Percentiles rank a stretch among this genome's conserved stretches.
phyloP scores from a whole-genome alignment of 2,113 vertebrate genomes.

The Cyprinodon variegatus region DNA sequence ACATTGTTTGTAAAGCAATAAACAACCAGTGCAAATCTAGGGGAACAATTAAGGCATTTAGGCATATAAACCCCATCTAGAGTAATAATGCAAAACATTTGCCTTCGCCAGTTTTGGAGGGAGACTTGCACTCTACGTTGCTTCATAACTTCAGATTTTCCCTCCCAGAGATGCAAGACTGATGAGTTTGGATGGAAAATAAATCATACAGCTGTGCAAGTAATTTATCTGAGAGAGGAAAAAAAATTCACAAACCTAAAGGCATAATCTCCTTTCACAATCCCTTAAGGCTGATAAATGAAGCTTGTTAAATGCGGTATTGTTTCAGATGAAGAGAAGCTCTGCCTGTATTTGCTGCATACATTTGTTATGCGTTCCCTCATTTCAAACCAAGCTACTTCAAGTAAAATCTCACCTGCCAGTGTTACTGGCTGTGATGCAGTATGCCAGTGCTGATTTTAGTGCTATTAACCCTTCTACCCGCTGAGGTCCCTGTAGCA shows the following conservation, averaged over 20 bases:
- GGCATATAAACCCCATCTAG: not conserved
- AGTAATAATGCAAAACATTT: not conserved
- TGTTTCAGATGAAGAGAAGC: conserved; percentile 20
- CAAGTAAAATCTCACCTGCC: not conserved
- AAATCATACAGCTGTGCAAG: conserved; percentile 5
- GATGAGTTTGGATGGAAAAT: conserved; percentile 25
- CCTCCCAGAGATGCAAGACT: conserved; percentile 16
- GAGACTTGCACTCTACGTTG: not conserved
- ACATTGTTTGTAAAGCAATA: not conserved
- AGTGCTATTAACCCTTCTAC: conserved; percentile 5
- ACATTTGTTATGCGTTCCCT: not conserved
- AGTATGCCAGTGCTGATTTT: not conserved
- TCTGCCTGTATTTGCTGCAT: not conserved
- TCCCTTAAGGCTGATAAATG: conserved; percentile 30
- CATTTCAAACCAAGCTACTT: not conserved
- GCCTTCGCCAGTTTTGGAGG: not conserved
- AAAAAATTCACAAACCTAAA: conserved; percentile 19
- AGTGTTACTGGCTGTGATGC: not conserved
- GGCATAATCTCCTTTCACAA: conserved; percentile 8
- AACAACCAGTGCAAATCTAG: not conserved
- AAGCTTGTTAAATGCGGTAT: conserved; percentile 27
- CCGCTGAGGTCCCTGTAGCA: conserved; percentile 1
- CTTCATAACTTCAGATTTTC: not conserved
- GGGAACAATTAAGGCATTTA: not conserved
- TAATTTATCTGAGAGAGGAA: conserved; percentile 24